Conservation (phyloP, 2,888 invertebrate genomes). For the Aquatica leii region DNA sequence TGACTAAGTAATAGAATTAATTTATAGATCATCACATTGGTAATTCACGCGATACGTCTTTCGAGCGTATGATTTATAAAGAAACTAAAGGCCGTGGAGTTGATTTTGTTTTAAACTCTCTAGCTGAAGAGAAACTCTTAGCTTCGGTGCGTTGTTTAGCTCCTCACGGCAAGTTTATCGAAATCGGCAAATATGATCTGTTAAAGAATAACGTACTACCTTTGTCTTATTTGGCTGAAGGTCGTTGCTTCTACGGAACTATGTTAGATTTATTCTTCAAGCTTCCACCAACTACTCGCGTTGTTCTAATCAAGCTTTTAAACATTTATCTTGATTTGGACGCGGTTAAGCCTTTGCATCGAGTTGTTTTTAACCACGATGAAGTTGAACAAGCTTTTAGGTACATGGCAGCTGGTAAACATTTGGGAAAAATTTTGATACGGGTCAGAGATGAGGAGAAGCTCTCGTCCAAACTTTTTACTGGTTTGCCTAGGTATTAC, state of each 20-base stretch:
- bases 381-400: conserved; percentile 78
- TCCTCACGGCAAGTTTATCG: conserved; percentile 74
- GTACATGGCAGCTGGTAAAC: conserved; percentile 73
- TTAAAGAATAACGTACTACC: conserved; percentile 70
- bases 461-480: conserved; percentile 24
- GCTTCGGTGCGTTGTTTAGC: conserved; percentile 72
- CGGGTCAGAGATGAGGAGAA: conserved; percentile 53
- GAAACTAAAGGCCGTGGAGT: conserved; percentile 89
- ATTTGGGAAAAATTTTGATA: conserved; percentile 76
- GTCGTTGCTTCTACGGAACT: conserved; percentile 80
- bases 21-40: conserved; percentile 75
- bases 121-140: conserved; percentile 89
- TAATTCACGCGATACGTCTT: conserved; percentile 85
- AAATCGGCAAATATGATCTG: conserved; percentile 88
- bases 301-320: conserved; percentile 59
- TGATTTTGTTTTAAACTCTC: conserved; percentile 88
- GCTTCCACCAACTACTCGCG: conserved; percentile 60
- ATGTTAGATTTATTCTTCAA: conserved; percentile 74
- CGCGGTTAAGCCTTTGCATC: conserved; percentile 73
- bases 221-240: conserved; percentile 75
- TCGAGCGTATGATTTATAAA: conserved; percentile 83
- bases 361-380: conserved; percentile 69
- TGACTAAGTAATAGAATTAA: not conserved
- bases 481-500: conserved; percentile 52
- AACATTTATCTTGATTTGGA: conserved; percentile 67